phyloP scores from a whole-genome alignment of 2,797 vertebrate genomes.

The Myotis myotis region DNA sequence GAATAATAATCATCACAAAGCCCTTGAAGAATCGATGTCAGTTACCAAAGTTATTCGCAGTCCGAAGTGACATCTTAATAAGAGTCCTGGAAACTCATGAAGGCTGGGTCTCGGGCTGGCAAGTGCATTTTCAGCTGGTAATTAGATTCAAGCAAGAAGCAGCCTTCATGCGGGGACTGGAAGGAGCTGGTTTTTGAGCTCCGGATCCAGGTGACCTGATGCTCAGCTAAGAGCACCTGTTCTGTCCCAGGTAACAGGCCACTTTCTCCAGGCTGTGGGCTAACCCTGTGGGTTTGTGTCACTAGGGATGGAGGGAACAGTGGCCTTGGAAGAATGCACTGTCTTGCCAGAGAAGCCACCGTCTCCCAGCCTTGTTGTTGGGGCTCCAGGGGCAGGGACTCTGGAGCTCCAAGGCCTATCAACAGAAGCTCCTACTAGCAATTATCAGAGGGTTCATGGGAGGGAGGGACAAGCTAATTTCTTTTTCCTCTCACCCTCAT shows the following conservation, averaged over 20 bases:
- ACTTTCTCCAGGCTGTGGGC: neutral
- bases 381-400: neutral
- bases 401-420: neutral
- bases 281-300: neutral
- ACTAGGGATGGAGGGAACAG: neutral
- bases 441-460: neutral
- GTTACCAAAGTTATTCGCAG: conserved; percentile 47
- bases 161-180: neutral
- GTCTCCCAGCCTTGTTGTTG: neutral
- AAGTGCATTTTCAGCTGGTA: conserved; percentile 9
- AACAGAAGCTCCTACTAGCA: neutral
- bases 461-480: neutral
- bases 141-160: neutral
- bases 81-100: conserved; percentile 40
- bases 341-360: neutral
- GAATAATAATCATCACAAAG: conserved; percentile 37
- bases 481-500: neutral
- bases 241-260: neutral
- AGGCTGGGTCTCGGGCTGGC: neutral
- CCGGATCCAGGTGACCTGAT: neutral
- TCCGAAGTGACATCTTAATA: conserved; percentile 61
- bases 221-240: neutral
- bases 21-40: conserved; percentile 41
- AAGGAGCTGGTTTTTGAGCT: neutral
- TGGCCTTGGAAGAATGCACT: neutral